Percentiles rank a stretch among this genome's conserved stretches.
These are phyloP conservation scores for Aspidapion aeneum DNA, from an alignment of 2,888 invertebrate species.

Conservation along the genomic window DNA sequence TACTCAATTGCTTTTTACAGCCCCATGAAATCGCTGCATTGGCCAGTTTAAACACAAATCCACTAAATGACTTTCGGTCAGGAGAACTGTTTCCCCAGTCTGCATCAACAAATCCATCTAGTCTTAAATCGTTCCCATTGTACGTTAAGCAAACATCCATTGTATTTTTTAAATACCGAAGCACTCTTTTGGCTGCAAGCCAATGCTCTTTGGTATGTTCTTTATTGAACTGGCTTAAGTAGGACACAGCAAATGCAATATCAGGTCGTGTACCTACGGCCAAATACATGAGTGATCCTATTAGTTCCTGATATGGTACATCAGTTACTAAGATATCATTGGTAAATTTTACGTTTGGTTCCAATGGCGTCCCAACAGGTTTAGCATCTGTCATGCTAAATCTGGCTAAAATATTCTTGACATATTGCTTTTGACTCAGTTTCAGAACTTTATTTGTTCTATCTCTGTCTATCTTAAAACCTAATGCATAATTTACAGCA, in stretches of 20 bases:
- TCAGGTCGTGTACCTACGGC: conserved; percentile 9
- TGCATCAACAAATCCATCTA: conserved; percentile 12
- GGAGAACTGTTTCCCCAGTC: conserved; percentile 14
- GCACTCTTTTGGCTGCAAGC: conserved; percentile 4
- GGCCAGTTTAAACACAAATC: conserved; percentile 9
- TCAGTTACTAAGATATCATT: conserved; percentile 2
- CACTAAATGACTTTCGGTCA: too few species aligned
- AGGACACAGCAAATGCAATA: conserved; percentile 11
- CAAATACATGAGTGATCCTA: conserved; percentile 9
- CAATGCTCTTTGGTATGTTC: conserved; percentile 10
- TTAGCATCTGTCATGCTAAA: too few species aligned
- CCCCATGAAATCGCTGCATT: conserved; percentile 10
- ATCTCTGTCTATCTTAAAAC: too few species aligned
- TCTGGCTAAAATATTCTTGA: too few species aligned
- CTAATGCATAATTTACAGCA: too few species aligned
- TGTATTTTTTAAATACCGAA: conserved; percentile 11
- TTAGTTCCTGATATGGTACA: conserved; percentile 4
- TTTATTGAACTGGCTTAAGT: conserved; percentile 14
- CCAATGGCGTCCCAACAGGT: too few species aligned
- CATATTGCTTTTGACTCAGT: too few species aligned
- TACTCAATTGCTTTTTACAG: conserved; percentile 11
- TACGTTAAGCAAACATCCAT: conserved; percentile 1
- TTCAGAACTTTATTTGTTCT: too few species aligned
- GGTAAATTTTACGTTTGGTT: too few species aligned
- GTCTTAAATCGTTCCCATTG: neutral